Percentiles rank a stretch among this genome's conserved stretches.
These are phyloP conservation scores for Sycophaga agraensis DNA, from an alignment of 1,140 invertebrate genomes.

Conservation along the genomic window DNA sequence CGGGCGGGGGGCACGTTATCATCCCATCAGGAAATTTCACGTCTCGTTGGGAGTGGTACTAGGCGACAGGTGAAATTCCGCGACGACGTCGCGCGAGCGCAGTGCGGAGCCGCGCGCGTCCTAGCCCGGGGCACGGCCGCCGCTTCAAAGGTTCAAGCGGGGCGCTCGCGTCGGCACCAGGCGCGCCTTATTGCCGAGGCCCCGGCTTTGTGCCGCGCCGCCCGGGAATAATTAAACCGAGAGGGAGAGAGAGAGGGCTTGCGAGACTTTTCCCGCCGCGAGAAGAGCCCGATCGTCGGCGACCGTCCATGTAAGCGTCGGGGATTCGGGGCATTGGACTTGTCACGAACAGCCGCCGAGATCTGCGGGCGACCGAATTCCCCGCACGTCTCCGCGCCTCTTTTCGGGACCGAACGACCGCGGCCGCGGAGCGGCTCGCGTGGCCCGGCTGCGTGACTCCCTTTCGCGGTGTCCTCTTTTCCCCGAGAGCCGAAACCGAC, in stretches of 20 bases:
- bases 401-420: no score
- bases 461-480: no score
- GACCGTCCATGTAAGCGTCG: no score
- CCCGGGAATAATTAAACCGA: background rate
- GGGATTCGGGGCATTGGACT: no score
- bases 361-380: no score
- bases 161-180: background rate
- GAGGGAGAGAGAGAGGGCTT: no score
- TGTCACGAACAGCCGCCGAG: background rate
- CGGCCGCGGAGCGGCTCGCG: no score
- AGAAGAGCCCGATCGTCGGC: no score
- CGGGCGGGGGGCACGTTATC: conserved; percentile 16
- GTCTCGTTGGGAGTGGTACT: conserved; percentile 1
- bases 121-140: background rate
- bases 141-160: conserved; percentile 15
- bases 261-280: no score
- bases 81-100: background rate
- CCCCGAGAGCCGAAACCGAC: no score
- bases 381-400: no score
- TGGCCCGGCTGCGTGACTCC: no score
- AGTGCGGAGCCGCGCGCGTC: background rate
- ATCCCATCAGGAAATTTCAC: conserved; percentile 13
- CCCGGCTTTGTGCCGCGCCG: background rate
- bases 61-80: background rate
- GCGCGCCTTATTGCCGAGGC: conserved; percentile 5